Base-by-base conservation (phyloP, 53 echinoderm and acorn worm genomes). In the Apostichopus leukothele region DNA sequence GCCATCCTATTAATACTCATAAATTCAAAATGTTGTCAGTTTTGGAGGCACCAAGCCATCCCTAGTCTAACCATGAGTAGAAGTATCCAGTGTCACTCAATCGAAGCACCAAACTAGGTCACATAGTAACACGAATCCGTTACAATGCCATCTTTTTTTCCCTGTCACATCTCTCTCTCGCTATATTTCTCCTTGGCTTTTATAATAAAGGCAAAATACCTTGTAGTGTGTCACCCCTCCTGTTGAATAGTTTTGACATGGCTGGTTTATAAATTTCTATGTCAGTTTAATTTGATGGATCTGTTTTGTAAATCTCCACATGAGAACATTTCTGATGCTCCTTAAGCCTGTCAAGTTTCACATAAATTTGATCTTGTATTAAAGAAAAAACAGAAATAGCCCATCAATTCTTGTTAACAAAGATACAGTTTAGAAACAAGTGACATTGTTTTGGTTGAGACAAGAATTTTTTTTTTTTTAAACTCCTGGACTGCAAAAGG, bases 251-350 rank as follows among this genome's bases (percentile, higher is more conserved):
- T 68, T 68, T 68, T 68, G 68, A 68, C 68, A 68, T 68, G 16
- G 12, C 68, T 14, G 68, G 68, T 14, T n/a, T n/a, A 68, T 68
- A 68, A 68, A 68, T 68, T n/a, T n/a, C 13, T 11, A 2, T 18
- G 68, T 68, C 68, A 14, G 68, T 68, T 68, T 68, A 18, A 68
- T 68, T 68, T 68, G 68, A 68, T 68, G 68, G 68, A 68, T 68
- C 57, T 68, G 68, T 68, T 68, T 19, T n/a, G 19, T 68, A 16
- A 68, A 13, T 68, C 68, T 14, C 68, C 16, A 14, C 68, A 68
- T 68, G 68, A 68, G 12, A 68, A 68, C 68, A 68, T 68, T 68
- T 68, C 19, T 68, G 68, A 18, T 68, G 68, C 68, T n/a, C 16
- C 68, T 68, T 68, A 18, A 68, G 68, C 14, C 68, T 68, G 68